Conservation (phyloP, 2,113 vertebrate genomes). For the Synodontis membranacea region DNA sequence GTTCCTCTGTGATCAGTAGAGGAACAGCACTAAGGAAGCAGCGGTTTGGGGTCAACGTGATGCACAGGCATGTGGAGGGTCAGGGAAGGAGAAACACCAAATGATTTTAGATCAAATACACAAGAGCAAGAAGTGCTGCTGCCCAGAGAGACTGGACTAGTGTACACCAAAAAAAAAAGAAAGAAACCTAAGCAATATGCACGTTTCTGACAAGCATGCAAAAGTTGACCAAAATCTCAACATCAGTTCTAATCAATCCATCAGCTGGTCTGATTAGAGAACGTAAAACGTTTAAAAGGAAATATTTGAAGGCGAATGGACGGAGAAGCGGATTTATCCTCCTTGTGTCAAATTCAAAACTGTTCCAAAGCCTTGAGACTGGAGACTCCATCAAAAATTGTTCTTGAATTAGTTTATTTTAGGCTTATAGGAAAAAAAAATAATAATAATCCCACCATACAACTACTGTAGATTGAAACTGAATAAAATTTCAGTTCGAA, state of each 20-base stretch:
- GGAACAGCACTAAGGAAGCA: neutral
- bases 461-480: too few species aligned
- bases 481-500: neutral
- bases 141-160: neutral
- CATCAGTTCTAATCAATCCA: neutral
- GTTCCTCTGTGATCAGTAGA: slow-evolving; percentile 12
- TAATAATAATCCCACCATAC: neutral
- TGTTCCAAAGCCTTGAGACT: neutral
- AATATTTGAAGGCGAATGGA: neutral
- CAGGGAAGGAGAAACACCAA: neutral
- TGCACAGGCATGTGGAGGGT: neutral
- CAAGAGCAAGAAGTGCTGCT: neutral
- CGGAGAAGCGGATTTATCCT: neutral
- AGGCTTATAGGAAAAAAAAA: too few species aligned
- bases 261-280: neutral
- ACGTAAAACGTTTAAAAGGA: too few species aligned
- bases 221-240: neutral
- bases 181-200: neutral
- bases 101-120: neutral
- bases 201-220: neutral
- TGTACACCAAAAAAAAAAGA: neutral
- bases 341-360: neutral
- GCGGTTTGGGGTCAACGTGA: slow-evolving; percentile 23
- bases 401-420: neutral
- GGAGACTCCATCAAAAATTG: neutral